Evolutionary conservation across 2,113 vertebrate species (phyloP), one percentile per base, ranked within the genome.

Genomic region (Elachura formosa): DNA sequence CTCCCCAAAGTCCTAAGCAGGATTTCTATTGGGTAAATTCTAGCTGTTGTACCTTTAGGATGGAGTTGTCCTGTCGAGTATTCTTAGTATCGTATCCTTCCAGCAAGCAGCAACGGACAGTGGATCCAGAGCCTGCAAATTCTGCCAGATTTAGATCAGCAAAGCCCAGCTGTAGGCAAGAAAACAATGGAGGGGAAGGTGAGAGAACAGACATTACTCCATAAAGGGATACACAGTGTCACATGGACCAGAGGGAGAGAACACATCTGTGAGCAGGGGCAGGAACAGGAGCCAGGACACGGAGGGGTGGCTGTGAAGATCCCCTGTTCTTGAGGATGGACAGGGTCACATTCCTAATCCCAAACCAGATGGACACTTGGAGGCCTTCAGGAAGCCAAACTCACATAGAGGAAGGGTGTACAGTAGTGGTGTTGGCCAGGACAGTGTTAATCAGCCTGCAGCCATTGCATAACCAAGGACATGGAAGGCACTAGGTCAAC

Each of bases 51-150:
- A 98, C 99, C 98, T 99, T 99, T 69, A 99, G 98, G 84, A 99
- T 99, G 94, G 99, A 99, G 98, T 99, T 99, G 98, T 99, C 99
- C 97, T 99, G 99, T 51, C 99, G 98, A 1, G 99, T 99, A 94
- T 99, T 99, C 98, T 99, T 99, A 5, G 99, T 99, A 97, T 99
- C 99, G 10, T 99, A 99, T 11, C 99, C 99, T 96, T 99, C 99
- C 96, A 99, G 98, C 93, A 99, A 98, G 92, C 99, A 99, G 98
- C 99, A 99, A 90, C 99, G 99, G 59, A 98, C 99, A 0, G 99
- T 98, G 97, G 98, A 99, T 95, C 99, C 99, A 7, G 99, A 99
- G 94, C 99, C 99, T 0, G 99, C 99, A 85, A 99, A 99, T 97
- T 99, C 99, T 2, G 99, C 99, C 98, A 99, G 98, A 97, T 99